Evolutionary conservation across 2,797 vertebrate genomes (phyloP), one percentile per base, ranked within the genome.

Genomic region (Catostomus latipinnis): DNA sequence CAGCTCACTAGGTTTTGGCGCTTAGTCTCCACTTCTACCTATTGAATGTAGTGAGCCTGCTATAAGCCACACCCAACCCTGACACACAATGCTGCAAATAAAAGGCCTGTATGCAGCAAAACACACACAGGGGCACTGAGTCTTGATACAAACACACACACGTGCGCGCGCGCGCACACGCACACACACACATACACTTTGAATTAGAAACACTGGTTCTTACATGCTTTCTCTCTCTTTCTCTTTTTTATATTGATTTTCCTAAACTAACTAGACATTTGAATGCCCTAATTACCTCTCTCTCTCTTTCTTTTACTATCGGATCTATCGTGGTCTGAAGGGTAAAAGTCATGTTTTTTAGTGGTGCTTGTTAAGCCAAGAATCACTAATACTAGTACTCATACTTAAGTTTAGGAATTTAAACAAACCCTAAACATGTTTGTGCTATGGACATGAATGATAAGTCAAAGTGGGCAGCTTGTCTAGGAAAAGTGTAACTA

Each of bases 71-170:
- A 8, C 62, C 62, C 62, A n/a, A 46, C 43, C 13, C 43, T 5
- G 62, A 13, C 43, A 65, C 62, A 65, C 13, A 65, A 46, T 65
- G 62, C 62, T 48, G 43, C 43, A 65, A 46, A 65, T 45, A 48
- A 45, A 34, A 63, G 6, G 6, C 45, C 62, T 48, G 45, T 43
- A 65, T 65, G 62, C 62, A 65, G 62, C 45, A 48, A 65, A 46
- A 65, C 62, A 65, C 43, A 63, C 34, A 63, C 61, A 12, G 12
- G 62, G 34, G 13, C 62, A 63, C 0, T 45, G 6, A 54, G 53
- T 62, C 61, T 62, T 63, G 11, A 63, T 45, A 43, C 9, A 13
- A 18, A 18, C 16, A 18, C 16, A 18, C 16, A 18, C n/a, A n/a
- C n/a, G n/a, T n/a, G n/a, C 18, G 18, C 18, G 1, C 18, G 18